These are phyloP conservation scores for Probosciger aterrimus DNA, from an alignment of 2,113 vertebrate genomes.

Conservation along the genomic window DNA sequence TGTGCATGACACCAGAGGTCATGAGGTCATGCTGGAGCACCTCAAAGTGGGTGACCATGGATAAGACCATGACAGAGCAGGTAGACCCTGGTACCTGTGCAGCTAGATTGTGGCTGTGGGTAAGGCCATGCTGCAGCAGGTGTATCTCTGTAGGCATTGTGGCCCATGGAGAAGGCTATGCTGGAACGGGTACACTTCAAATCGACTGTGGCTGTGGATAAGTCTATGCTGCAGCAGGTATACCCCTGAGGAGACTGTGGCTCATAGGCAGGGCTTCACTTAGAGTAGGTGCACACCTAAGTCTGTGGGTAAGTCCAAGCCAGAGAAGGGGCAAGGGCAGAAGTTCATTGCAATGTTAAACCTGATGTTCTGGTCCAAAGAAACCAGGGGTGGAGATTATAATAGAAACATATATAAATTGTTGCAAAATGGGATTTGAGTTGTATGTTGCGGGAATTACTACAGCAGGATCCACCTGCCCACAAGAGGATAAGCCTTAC, in stretches of 20 bases:
- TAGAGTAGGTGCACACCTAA: neutral
- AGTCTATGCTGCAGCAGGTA: neutral
- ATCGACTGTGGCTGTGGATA: neutral
- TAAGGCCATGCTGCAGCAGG: neutral
- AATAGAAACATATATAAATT: neutral
- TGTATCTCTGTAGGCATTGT: neutral
- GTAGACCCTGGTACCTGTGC: neutral
- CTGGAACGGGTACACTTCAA: neutral
- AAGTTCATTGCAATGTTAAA: neutral
- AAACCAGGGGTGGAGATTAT: neutral
- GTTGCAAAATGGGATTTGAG: neutral
- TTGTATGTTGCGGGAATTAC: neutral
- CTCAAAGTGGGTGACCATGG: neutral
- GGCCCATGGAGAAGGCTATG: neutral
- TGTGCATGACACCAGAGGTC: neutral
- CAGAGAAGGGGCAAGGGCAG: neutral
- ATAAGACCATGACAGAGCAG: neutral
- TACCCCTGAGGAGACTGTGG: neutral
- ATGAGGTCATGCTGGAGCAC: neutral
- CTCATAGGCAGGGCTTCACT: neutral
- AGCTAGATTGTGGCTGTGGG: neutral
- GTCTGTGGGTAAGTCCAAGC: neutral
- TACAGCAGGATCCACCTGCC: neutral
- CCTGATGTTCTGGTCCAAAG: neutral
- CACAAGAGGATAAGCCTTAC: neutral